Conservation (phyloP, 23 tunicate genomes). For the Ascidia mentula region DNA sequence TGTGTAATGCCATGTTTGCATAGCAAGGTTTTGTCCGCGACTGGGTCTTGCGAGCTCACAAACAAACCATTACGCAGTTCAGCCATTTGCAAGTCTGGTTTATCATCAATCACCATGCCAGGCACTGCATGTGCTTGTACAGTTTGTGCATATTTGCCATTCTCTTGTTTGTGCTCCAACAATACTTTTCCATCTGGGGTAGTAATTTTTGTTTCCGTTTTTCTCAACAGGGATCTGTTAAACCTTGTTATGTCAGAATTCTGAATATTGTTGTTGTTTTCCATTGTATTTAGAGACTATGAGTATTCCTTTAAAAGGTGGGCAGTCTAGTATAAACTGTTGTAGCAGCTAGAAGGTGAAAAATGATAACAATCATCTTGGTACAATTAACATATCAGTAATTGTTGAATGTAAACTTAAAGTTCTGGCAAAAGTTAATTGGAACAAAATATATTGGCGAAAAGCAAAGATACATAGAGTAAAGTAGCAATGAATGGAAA, state of each 20-base stretch:
- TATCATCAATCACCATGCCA: conserved; percentile 40
- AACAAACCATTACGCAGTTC: conserved; percentile 13
- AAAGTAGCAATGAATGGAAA: no score
- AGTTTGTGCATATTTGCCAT: neutral
- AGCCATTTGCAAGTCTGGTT: conserved; percentile 43
- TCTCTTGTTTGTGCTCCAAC: neutral
- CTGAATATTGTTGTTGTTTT: neutral
- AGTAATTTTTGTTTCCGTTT: neutral
- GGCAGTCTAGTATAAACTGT: no score
- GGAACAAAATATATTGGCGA: no score
- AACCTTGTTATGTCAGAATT: neutral
- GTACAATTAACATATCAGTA: no score
- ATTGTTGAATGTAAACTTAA: no score
- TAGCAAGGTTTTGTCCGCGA: conserved; percentile 12
- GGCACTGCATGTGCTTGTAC: no score
- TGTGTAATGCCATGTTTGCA: conserved; percentile 32
- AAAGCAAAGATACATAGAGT: no score
- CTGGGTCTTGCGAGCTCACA: conserved; percentile 45
- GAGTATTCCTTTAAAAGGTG: no score
- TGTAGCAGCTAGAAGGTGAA: no score
- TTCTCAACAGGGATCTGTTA: neutral
- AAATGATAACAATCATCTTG: no score
- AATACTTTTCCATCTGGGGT: neutral
- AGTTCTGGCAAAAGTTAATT: no score
- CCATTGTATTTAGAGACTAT: no score